Base-by-base conservation (phyloP, 2,113 vertebrate species). In the Hypomesus transpacificus region DNA sequence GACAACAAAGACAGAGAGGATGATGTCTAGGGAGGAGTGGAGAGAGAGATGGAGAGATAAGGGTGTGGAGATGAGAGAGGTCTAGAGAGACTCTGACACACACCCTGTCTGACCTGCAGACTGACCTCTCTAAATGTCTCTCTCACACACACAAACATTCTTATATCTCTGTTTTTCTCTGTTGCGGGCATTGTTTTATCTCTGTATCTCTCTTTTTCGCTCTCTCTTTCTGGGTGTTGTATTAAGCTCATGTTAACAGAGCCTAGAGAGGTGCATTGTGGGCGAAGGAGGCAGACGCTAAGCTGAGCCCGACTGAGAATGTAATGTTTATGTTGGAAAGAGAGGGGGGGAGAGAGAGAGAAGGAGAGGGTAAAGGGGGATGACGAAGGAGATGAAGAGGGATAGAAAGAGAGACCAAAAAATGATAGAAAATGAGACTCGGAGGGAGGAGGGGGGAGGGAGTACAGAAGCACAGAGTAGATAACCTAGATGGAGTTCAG, bases 401-500 rank as follows among this genome's bases (percentile, higher is more conserved):
- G 6, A 21, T 20, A 20, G 28, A 14, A 66, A 14, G 20, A 66
- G 31, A 34, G n/a, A 17, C 17, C 13, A 20, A 26, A 39, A 26
- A 46, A 46, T 46, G 1, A 46, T 46, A 9, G 9, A 46, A 46
- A 46, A 46, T 46, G 1, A 8, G 5, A 46, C 39, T 46, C 1
- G 39, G 39, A 46, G 62, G 31, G 39, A 28, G 14, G 39, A 11
- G 39, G 39, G 9, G 39, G 39, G 31, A 34, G 13, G 24, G 39
- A 46, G 39, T 9, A 7, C 39, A 46, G 39, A 21, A 51, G 24
- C 24, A 52, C 18, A 50, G 0, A 3, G 31, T 46, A 21, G 39
- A 46, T 66, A 46, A 50, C 26, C 26, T 62, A 58, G 24, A 58
- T 52, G 63, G 64, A 71, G 75, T 60, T 24, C 61, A 64, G 24